A percentile compares a stretch with the other conserved stretches of the same genome.
Conservation (phyloP, 2,797 vertebrate genomes). For the Atherinosoma microstoma region DNA sequence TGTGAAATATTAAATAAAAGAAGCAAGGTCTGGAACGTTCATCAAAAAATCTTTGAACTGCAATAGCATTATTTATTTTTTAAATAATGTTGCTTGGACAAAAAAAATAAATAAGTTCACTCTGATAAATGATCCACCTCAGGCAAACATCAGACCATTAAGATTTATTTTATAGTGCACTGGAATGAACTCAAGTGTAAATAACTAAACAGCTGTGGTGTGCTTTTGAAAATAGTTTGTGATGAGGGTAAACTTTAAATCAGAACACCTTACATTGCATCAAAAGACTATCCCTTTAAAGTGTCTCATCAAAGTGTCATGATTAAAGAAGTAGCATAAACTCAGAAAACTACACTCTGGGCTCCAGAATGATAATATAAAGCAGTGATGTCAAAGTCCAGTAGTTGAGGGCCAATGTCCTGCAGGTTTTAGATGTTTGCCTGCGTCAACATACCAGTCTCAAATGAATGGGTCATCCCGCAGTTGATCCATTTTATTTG, state of each 20-base stretch:
- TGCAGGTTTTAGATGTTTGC: too few relatives aligned
- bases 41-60: neutral
- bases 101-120: neutral
- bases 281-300: neutral
- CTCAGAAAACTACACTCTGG: neutral
- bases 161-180: neutral
- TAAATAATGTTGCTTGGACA: neutral
- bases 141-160: conserved; percentile 3
- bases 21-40: neutral
- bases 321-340: neutral
- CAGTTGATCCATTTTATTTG: too few relatives aligned
- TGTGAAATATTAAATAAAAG: neutral
- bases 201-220: neutral
- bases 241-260: neutral
- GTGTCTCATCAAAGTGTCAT: neutral
- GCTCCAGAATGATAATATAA: too few relatives aligned
- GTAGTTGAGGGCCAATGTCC: too few relatives aligned
- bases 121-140: conserved; percentile 20
- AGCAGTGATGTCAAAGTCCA: too few relatives aligned
- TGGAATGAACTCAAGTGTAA: neutral
- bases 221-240: neutral
- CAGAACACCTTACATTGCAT: neutral
- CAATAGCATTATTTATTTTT: neutral
- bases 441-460: too few relatives aligned
- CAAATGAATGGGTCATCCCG: too few relatives aligned